phyloP scores from a whole-genome alignment of 2,113 vertebrate species.

The Zosterops pallidus region DNA sequence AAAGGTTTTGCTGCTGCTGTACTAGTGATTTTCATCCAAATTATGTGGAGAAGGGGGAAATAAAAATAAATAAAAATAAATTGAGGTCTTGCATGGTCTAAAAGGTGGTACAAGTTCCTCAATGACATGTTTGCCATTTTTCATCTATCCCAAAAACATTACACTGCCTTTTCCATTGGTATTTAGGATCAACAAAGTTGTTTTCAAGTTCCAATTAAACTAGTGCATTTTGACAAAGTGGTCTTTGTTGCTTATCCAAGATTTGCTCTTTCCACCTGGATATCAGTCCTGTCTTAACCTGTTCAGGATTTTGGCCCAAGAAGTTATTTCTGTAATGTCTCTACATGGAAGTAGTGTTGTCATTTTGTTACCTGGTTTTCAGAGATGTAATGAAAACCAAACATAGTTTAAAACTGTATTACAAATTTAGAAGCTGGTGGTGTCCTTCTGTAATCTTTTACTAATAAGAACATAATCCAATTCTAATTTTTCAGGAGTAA shows the following conservation, averaged over 20 bases:
- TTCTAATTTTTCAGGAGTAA: not conserved
- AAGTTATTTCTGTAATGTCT: not conserved
- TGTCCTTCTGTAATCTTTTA: not conserved
- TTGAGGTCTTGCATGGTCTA: not conserved
- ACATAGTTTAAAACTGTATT: not conserved
- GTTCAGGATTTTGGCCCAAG: not conserved
- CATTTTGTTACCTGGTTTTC: not conserved
- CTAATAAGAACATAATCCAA: not conserved
- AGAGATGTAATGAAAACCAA: not conserved
- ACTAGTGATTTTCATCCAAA: not conserved
- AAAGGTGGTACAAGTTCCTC: not conserved
- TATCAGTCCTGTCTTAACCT: not conserved
- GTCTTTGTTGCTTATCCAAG: not conserved
- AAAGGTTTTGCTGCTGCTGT: not conserved
- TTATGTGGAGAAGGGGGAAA: not conserved
- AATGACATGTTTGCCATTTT: not conserved
- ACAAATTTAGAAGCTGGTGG: not conserved
- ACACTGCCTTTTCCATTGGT: not conserved
- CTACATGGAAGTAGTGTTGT: not conserved
- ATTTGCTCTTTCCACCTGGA: not conserved
- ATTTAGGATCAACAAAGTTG: not conserved
- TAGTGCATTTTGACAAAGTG: not conserved
- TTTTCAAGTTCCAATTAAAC: not conserved
- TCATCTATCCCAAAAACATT: not conserved
- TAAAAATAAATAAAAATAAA: not conserved